These are phyloP conservation scores for Metaphire vulgaris DNA, from an alignment of 1,140 invertebrate species.

Conservation along the genomic window DNA sequence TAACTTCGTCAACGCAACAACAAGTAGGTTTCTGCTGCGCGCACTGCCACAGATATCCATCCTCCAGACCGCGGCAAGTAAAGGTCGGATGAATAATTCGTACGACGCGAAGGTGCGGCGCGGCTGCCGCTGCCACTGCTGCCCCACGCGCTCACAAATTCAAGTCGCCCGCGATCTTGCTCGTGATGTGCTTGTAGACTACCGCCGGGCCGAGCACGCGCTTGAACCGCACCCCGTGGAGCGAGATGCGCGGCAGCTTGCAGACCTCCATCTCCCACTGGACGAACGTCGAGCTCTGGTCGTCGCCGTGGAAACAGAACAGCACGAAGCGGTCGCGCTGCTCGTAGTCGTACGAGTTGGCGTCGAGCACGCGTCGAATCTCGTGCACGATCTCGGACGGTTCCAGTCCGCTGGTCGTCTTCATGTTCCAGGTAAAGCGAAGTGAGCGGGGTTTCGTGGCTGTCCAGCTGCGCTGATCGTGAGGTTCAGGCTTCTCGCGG, in stretches of 20 bases:
- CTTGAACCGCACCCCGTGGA: slow-evolving; percentile 3
- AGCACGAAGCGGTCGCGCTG: slow-evolving; percentile 6
- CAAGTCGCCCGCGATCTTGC: slow-evolving; percentile 8
- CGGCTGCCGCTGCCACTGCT: no score
- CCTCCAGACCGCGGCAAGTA: no score
- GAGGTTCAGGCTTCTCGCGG: background rate
- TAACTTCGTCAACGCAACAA: no score
- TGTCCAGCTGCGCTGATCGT: background rate
- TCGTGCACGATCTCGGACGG: background rate
- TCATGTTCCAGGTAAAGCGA: slow-evolving; percentile 16
- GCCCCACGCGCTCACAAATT: slow-evolving; percentile 6
- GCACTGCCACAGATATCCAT: no score
- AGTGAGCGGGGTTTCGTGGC: slow-evolving; percentile 4
- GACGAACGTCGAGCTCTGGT: background rate
- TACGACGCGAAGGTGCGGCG: no score
- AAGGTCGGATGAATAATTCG: no score
- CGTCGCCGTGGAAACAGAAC: slow-evolving; percentile 13
- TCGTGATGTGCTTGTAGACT: slow-evolving; percentile 5
- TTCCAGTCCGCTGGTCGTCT: background rate
- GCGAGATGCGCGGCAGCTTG: slow-evolving; percentile 4
- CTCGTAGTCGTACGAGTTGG: slow-evolving; percentile 13
- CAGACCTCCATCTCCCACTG: slow-evolving; percentile 8
- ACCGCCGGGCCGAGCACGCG: background rate
- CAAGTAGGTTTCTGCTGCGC: no score
- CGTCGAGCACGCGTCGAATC: slow-evolving; percentile 3